These are phyloP conservation scores for Caprella mutica DNA, from an alignment of 2,888 invertebrate species.

Conservation along the genomic window DNA sequence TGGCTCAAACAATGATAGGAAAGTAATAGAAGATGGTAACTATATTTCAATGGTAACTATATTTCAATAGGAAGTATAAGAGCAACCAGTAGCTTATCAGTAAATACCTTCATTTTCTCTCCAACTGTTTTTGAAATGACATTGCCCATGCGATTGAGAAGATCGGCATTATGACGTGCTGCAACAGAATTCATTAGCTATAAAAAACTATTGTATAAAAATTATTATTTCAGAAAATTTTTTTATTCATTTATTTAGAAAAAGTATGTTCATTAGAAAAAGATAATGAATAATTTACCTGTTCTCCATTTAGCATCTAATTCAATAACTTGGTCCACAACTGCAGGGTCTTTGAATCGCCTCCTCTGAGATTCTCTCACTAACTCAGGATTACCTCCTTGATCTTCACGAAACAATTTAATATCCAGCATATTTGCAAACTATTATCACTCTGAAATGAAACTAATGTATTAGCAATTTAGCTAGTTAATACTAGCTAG, in stretches of 20 bases:
- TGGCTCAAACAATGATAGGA: too few species aligned
- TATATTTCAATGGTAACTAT: too few species aligned
- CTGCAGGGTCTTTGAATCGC: constrained; percentile 78
- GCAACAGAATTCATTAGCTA: constrained; percentile 36
- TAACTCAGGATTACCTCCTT: constrained; percentile 84
- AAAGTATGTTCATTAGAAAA: not conserved
- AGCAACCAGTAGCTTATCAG: too few species aligned
- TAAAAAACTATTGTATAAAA: not conserved
- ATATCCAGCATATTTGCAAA: constrained; percentile 60
- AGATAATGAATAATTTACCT: constrained; percentile 39
- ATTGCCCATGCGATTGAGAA: constrained; percentile 91
- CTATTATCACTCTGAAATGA: not conserved
- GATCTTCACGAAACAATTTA: constrained; percentile 88
- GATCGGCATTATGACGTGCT: constrained; percentile 79
- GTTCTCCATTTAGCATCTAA: constrained; percentile 85
- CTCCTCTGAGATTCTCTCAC: constrained; percentile 83
- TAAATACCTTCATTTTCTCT: constrained; percentile 89
- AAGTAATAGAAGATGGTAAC: too few species aligned
- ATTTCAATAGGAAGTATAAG: too few species aligned
- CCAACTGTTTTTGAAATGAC: constrained; percentile 93
- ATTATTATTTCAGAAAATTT: not conserved
- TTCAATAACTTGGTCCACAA: constrained; percentile 84
- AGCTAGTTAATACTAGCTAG: not conserved
- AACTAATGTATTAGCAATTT: not conserved
- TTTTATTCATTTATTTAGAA: not conserved